Evolutionary conservation across 2,113 vertebrate species (phyloP).

Genomic region (Pontoporia blainvillei): DNA sequence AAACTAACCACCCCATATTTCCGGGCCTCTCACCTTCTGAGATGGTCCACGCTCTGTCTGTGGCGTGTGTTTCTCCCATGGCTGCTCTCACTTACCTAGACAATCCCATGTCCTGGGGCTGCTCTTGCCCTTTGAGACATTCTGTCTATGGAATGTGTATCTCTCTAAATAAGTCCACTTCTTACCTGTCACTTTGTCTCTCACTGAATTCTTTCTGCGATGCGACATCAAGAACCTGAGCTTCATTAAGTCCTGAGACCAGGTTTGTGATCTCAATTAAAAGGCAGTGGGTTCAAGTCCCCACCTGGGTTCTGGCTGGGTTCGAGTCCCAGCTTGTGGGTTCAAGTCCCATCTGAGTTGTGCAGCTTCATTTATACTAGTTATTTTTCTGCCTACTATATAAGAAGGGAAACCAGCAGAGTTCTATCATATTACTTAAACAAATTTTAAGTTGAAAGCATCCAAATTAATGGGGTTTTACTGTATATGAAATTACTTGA

Average conservation of each 20-base stretch:
- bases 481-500: background rate
- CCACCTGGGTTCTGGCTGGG: background rate
- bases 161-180: background rate
- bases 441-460: conserved; percentile 10
- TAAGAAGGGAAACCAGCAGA: background rate
- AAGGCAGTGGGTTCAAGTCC: background rate
- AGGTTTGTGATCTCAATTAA: background rate
- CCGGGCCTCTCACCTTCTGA: background rate
- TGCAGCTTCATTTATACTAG: background rate
- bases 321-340: background rate
- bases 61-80: background rate
- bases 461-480: background rate
- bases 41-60: background rate
- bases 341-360: background rate
- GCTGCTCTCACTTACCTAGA: background rate
- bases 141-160: background rate
- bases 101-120: background rate
- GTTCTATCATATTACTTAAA: background rate
- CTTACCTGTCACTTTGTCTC: background rate
- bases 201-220: background rate
- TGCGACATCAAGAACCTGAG: background rate
- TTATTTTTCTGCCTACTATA: background rate
- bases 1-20: background rate
- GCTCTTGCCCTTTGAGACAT: background rate
- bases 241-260: background rate